Conservation (phyloP, 2,888 invertebrate species). For the Hypomecis atomaria region DNA sequence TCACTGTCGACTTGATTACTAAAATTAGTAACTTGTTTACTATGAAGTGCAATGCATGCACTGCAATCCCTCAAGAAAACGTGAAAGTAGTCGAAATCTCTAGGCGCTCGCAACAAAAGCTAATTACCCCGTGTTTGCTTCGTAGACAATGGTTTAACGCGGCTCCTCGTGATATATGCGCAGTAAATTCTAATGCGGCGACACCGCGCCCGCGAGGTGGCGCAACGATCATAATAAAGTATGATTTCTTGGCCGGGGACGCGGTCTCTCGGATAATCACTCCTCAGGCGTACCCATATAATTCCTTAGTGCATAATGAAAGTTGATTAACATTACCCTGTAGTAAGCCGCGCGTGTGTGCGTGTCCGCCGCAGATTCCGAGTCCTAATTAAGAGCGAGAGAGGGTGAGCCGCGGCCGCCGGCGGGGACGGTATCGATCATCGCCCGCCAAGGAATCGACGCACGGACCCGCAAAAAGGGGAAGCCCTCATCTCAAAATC, state of each 20-base stretch:
- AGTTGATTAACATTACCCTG: constrained; percentile 83
- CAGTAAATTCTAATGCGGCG: constrained; percentile 77
- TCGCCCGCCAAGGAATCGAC: constrained; percentile 83
- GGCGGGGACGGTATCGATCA: constrained; percentile 82
- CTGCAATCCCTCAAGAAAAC: constrained; percentile 3
- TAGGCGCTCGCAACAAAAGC: constrained; percentile 52
- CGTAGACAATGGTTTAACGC: constrained; percentile 68
- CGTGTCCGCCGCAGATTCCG: constrained; percentile 93
- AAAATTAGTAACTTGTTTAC: not conserved
- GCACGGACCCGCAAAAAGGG: constrained; percentile 83
- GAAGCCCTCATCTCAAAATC: constrained; percentile 82
- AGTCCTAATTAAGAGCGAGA: constrained; percentile 93
- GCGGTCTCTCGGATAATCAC: constrained; percentile 81
- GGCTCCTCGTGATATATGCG: constrained; percentile 71
- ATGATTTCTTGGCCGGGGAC: constrained; percentile 83
- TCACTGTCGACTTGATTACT: not conserved
- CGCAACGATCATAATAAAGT: constrained; percentile 81
- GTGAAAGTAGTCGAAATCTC: constrained; percentile 32
- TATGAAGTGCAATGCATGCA: constrained; percentile 11
- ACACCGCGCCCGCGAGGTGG: constrained; percentile 69
- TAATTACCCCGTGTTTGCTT: constrained; percentile 68
- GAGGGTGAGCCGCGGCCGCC: constrained; percentile 77
- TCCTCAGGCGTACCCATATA: constrained; percentile 84
- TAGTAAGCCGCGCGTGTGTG: constrained; percentile 73
- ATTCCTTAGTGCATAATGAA: constrained; percentile 85